Base-by-base conservation (phyloP, 1,140 invertebrate genomes). In the Drosophila azteca region DNA sequence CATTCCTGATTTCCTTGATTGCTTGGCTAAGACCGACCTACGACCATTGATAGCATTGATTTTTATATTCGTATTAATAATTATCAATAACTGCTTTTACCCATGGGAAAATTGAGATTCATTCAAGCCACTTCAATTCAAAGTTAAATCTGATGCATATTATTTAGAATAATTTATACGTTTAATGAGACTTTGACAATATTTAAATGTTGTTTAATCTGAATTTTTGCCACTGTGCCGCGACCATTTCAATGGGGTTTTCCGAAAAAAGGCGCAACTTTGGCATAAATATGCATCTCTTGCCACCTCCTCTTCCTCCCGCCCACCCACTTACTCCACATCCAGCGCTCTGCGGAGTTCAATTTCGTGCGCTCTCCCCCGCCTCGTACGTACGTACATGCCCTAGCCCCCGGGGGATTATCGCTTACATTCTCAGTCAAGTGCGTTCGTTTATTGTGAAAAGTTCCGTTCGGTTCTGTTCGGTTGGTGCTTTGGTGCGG, bases 341-440 rank as follows among this genome's bases (percentile, higher is more conserved):
- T 48, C 17, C 1, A 43, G 50, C 29, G 11, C 55, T 60, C 35
- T 9, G 46, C 75, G 54, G 67, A 82, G 75, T 87, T 82, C 83
- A 87, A 82, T 87, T 88, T 82, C 79, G 57, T 64, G 62, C 70
- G 48, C 57, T 75, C 68, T 79, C 65, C 74, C 64, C 61, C 77
- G 59, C 44, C 43, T 39, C 31, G 48, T 50, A 9, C 15, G 48
- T 50, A 9, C 15, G 26, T 57, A 52, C 53, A 73, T 64, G 78
- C 76, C 70, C 71, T 66, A 50, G 59, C 75, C 83, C 77, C 71
- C 70, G 17, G 41, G 84, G 83, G 83, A 87, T 87, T 87, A 87
- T 87, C 83, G 83, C 81, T 87, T 81, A 85, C 82, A 85, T 85
- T 82, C 73, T 72, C 66, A 88, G 82, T 88, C 75, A 87, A 87